Conservation (phyloP, 2,113 vertebrate genomes). For the Cisticola juncidis region DNA sequence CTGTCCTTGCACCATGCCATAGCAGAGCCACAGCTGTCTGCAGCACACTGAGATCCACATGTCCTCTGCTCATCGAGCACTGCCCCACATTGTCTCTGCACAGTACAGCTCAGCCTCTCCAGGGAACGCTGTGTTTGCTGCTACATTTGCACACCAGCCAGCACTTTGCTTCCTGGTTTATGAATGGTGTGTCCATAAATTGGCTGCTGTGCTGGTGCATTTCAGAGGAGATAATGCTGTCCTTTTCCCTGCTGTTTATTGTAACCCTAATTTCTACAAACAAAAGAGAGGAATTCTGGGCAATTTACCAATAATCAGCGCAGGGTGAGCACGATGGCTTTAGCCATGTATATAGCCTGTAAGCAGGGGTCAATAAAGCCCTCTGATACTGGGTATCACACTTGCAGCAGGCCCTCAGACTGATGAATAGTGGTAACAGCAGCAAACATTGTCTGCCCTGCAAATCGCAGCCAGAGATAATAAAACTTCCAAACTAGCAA, state of each 20-base stretch:
- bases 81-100: neutral
- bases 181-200: constrained; percentile 4
- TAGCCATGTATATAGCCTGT: neutral
- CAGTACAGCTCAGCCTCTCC: neutral
- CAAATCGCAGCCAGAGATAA: neutral
- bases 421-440: neutral
- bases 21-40: neutral
- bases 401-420: neutral
- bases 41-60: neutral
- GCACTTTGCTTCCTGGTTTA: constrained; percentile 4
- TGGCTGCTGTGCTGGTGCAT: neutral
- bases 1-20: neutral
- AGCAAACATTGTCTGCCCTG: neutral
- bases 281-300: constrained; percentile 10
- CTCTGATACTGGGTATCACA: neutral
- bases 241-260: neutral
- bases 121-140: neutral
- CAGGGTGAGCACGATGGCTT: neutral
- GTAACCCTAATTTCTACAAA: constrained; percentile 24
- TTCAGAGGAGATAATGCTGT: constrained; percentile 3
- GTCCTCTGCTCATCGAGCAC: neutral
- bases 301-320: neutral
- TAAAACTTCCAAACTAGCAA: neutral
- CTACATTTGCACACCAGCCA: neutral
- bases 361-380: neutral